phyloP scores from a whole-genome alignment of 2,113 vertebrate species.

The Lampris megalopsis region DNA sequence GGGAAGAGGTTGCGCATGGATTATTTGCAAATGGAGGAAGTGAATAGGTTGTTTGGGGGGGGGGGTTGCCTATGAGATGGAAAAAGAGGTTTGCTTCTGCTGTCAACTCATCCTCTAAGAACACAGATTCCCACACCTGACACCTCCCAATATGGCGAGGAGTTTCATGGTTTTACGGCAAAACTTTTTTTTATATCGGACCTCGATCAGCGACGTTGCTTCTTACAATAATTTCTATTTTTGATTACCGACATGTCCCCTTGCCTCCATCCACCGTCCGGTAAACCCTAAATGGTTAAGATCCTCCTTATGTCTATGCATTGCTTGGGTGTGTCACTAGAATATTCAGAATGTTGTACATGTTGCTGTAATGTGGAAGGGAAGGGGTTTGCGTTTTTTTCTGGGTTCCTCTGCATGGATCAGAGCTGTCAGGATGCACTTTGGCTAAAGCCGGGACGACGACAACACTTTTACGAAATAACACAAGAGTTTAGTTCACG shows the following conservation, averaged over 20 bases:
- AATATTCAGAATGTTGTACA: conserved; percentile 11
- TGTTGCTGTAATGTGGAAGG: conserved; percentile 22
- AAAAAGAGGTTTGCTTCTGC: conserved; percentile 14
- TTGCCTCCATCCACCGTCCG: conserved; percentile 31
- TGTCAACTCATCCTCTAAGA: not conserved
- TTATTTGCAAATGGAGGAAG: conserved; percentile 28
- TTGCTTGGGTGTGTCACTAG: conserved; percentile 22
- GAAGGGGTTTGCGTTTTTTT: not conserved
- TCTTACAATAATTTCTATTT: conserved; percentile 61
- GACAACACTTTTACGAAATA: conserved; percentile 38
- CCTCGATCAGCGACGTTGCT: conserved; percentile 26
- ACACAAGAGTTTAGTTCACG: conserved; percentile 31
- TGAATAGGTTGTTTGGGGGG: not conserved
- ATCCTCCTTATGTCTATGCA: conserved; percentile 70
- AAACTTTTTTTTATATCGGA: conserved; percentile 39
- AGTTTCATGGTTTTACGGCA: not conserved
- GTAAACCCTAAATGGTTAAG: conserved; percentile 30
- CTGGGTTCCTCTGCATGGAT: conserved; percentile 58
- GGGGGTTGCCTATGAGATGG: conserved; percentile 36
- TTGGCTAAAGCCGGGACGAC: conserved; percentile 38
- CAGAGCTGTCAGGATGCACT: conserved; percentile 61
- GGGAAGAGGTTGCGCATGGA: conserved; percentile 53
- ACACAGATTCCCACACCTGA: conserved; percentile 11
- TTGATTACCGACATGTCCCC: conserved; percentile 33
- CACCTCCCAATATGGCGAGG: not conserved